Conservation (phyloP, 2,888 invertebrate species). For the Pharmacophagus antenor region DNA sequence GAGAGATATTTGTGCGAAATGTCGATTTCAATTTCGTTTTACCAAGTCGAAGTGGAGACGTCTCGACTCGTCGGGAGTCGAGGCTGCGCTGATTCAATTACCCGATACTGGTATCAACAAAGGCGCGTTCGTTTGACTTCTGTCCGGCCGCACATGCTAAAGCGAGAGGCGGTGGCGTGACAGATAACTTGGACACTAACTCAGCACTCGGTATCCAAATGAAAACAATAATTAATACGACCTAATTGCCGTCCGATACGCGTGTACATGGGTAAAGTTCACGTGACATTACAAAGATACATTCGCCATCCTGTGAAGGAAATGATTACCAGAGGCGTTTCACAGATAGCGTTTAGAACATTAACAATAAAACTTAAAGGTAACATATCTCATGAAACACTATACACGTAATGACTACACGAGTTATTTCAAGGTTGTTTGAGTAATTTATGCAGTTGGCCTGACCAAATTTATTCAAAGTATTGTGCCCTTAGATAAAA, state of each 20-base stretch:
- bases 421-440: too few relatives aligned
- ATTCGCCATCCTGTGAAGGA: too few relatives aligned
- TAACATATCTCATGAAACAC: too few relatives aligned
- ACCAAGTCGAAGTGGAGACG: slow-evolving; percentile 22
- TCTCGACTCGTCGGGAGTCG: slow-evolving; percentile 31
- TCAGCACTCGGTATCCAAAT: slow-evolving; percentile 44
- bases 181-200: slow-evolving; percentile 48
- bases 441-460: too few relatives aligned
- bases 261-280: slow-evolving; percentile 47
- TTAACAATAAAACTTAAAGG: too few relatives aligned
- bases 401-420: too few relatives aligned
- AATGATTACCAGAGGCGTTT: too few relatives aligned
- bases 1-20: not conserved
- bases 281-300: slow-evolving; percentile 37
- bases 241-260: slow-evolving; percentile 64
- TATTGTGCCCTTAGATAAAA: slow-evolving; percentile 2
- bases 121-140: slow-evolving; percentile 35
- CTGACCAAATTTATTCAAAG: too few relatives aligned
- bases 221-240: slow-evolving; percentile 61
- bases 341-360: too few relatives aligned
- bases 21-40: slow-evolving; percentile 26
- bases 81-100: slow-evolving; percentile 34
- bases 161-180: slow-evolving; percentile 50
- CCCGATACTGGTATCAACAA: slow-evolving; percentile 35
- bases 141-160: slow-evolving; percentile 31